Base-by-base conservation (phyloP, 2,797 vertebrate genomes). In the Sylvia borin region DNA sequence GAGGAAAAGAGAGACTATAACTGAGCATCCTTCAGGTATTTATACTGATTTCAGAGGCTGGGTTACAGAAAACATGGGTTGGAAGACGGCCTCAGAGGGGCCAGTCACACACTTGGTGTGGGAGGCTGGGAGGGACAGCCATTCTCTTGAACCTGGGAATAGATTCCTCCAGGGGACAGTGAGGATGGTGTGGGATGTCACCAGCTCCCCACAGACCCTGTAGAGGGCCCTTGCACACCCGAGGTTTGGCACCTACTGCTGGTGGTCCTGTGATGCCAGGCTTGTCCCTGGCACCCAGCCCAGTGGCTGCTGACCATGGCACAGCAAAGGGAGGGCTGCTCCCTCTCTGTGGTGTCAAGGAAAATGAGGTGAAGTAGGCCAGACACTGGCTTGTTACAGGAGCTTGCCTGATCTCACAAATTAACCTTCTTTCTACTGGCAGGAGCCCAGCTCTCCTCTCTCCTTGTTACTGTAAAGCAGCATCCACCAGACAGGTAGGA, bases 401-500 rank as follows among this genome's bases (percentile, higher is more conserved):
- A 86, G 70, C n/a, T 75, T 85, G 40, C 54, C 64, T 42, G 32
- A 72, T 38, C 61, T 68, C 55, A 18, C 34, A 66, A 71, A 78
- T 29, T 36, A 90, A 16, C 50, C 25, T 84, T 19, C 42, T 26
- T 61, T 38, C 21, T 18, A 0, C 4, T 71, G 80, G 85, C 60
- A 29, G 2, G 19, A 90, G 32, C 60, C 27, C 62, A 76, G 55
- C 48, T 67, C 43, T 66, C 31, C 83, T 75, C 22, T 68, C 40
- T 86, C 38, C 60, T 60, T 11, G 36, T 70, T 38, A 24, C 58
- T 65, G 66, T 16, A 50, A 29, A 71, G 74, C 81, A 82, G 55
- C 71, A 90, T 75, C 34, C 72, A 74, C 16, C 82, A 78, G 92
- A 31, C 48, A 93, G 65, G 84, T 42, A 32, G 77, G 77, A 74